Conservation (phyloP, 2,797 vertebrate species). For the Bovichtus diacanthus region DNA sequence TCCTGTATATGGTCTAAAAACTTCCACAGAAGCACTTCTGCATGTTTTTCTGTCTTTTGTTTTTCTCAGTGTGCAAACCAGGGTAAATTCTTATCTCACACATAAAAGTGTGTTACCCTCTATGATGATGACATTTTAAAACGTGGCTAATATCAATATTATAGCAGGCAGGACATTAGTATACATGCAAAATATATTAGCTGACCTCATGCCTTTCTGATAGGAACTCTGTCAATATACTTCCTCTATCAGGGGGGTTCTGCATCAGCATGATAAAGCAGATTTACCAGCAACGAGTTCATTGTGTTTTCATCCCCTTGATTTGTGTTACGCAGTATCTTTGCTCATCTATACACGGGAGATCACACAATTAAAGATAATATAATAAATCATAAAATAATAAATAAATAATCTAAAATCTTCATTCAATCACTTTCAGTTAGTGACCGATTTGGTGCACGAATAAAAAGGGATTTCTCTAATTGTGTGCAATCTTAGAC, state of each 20-base stretch:
- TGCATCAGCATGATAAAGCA: conserved; percentile 5
- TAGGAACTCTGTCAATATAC: not conserved
- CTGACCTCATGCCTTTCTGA: conserved; percentile 1
- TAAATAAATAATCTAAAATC: too few species aligned
- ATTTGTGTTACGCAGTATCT: not conserved
- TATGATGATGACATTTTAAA: not conserved
- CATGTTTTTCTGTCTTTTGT: not conserved
- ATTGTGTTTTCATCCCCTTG: not conserved
- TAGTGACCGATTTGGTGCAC: not conserved
- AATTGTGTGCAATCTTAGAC: not conserved
- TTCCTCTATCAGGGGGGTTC: not conserved
- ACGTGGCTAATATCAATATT: not conserved
- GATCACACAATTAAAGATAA: not conserved
- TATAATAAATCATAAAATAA: not conserved
- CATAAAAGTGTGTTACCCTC: not conserved
- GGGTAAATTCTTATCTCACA: conserved; percentile 7
- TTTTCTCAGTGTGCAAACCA: not conserved
- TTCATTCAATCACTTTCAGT: too few species aligned
- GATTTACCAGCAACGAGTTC: not conserved
- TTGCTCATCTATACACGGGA: conserved; percentile 9
- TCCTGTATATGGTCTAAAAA: conserved; percentile 10
- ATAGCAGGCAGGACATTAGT: not conserved
- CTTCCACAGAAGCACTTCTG: not conserved
- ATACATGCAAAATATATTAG: not conserved
- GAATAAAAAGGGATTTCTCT: not conserved